phyloP scores from a whole-genome alignment of 1,140 invertebrate species.

The Babylonia areolata region DNA sequence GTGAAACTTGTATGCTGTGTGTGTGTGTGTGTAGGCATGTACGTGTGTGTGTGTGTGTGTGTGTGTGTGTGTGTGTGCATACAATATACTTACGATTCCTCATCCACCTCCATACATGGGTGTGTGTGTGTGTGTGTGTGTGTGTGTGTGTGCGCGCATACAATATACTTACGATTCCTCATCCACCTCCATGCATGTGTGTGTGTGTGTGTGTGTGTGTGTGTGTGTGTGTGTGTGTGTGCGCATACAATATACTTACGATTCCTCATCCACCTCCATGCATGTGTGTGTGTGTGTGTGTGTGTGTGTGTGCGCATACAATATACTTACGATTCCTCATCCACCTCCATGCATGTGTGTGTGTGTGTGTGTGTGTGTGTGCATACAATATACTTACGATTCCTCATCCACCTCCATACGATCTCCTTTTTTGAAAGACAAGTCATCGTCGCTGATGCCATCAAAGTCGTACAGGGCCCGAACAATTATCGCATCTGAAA shows the following conservation, averaged over 20 bases:
- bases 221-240: background rate
- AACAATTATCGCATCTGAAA: conserved; percentile 39
- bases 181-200: too few species aligned
- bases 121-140: background rate
- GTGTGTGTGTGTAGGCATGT: background rate
- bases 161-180: too few species aligned
- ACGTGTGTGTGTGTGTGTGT: background rate
- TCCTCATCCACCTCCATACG: conserved; percentile 66
- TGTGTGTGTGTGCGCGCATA: too few species aligned
- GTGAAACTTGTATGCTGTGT: too few species aligned
- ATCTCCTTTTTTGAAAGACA: conserved; percentile 74
- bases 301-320: conserved; percentile 4
- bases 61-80: conserved; percentile 9
- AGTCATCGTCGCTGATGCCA: conserved; percentile 71
- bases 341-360: background rate
- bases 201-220: conserved; percentile 1
- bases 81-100: too few species aligned
- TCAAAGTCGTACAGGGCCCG: conserved; percentile 73
- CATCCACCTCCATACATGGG: too few species aligned
- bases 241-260: too few species aligned
- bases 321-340: background rate
- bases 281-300: conserved; percentile 12
- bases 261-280: too few species aligned
- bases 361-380: background rate
- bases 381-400: conserved; percentile 50